Percentiles rank a stretch among this genome's conserved stretches.
Conservation (phyloP, 2,797 vertebrate species). For the Oceanodroma leucorhoa region DNA sequence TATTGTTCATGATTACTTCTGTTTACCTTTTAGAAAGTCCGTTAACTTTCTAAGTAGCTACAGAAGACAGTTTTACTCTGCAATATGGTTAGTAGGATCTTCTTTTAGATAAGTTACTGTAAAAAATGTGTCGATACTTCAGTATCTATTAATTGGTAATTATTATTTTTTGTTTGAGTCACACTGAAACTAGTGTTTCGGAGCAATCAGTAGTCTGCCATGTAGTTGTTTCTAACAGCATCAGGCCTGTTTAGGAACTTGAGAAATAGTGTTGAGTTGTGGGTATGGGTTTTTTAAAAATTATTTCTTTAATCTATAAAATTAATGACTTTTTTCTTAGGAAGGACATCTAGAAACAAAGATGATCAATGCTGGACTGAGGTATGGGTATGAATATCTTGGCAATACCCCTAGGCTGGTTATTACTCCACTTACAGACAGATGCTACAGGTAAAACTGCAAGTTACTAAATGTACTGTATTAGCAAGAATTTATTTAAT, state of each 20-base stretch:
- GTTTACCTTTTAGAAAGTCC: background rate
- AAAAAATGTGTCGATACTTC: background rate
- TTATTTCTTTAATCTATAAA: background rate
- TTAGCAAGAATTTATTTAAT: background rate
- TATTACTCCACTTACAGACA: constrained; percentile 92
- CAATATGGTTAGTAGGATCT: background rate
- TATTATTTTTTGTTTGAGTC: background rate
- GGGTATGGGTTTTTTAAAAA: background rate
- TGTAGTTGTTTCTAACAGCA: background rate
- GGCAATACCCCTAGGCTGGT: constrained; percentile 90
- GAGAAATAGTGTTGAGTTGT: background rate
- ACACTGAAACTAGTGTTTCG: background rate
- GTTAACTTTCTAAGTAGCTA: background rate
- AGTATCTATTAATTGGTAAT: background rate
- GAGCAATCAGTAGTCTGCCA: background rate
- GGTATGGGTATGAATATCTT: constrained; percentile 91
- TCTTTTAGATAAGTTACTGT: background rate
- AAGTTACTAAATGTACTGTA: background rate
- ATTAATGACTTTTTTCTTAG: constrained; percentile 56
- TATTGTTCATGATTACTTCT: background rate
- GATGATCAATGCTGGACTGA: constrained; percentile 91
- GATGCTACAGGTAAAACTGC: constrained; percentile 88
- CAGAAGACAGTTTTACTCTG: background rate
- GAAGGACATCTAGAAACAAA: constrained; percentile 87
- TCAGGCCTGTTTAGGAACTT: background rate